Percentiles rank a stretch among this genome's conserved stretches.
phyloP scores from a whole-genome alignment of 1,140 invertebrate genomes.

The Anastrepha ludens region DNA sequence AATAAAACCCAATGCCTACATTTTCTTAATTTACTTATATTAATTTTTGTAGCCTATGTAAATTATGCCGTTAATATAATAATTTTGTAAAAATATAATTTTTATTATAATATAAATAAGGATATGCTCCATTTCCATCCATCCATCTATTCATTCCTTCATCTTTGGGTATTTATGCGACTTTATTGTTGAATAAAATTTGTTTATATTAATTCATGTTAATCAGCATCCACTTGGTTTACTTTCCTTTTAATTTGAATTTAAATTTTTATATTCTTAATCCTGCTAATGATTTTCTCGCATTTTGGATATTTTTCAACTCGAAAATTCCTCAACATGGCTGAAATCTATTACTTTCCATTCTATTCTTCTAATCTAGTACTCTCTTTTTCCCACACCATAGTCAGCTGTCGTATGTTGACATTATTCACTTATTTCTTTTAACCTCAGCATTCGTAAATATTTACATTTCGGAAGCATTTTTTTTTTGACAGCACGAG shows the following conservation, averaged over 20 bases:
- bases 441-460: constrained; percentile 19
- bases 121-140: no score
- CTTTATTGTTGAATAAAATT: no score
- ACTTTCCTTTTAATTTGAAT: neutral
- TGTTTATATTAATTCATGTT: no score
- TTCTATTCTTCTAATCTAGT: no score
- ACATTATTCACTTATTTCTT: neutral
- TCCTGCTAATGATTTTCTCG: neutral
- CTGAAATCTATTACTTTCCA: neutral
- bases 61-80: no score
- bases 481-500: neutral
- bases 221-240: neutral
- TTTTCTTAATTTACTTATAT: no score
- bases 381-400: neutral
- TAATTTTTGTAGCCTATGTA: no score
- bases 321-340: neutral
- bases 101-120: no score
- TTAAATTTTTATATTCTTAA: neutral
- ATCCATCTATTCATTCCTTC: no score
- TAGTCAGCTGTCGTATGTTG: neutral
- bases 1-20: no score
- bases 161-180: no score
- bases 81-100: no score
- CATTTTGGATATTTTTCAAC: neutral
- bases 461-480: neutral